Base-by-base conservation (phyloP, 2,888 invertebrate genomes). In the Lacanobia wlatinum region DNA sequence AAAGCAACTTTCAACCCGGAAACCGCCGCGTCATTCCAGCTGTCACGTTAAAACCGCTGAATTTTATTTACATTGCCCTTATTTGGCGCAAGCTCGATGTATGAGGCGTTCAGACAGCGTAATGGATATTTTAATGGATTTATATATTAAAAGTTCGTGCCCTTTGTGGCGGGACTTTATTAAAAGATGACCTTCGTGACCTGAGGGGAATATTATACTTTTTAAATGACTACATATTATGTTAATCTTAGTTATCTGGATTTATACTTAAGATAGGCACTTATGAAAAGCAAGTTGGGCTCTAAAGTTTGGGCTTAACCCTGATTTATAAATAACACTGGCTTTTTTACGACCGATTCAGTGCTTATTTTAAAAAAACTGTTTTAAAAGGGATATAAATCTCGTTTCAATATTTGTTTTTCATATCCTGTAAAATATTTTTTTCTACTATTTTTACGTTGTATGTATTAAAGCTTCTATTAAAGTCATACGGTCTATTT, bases 1-100 rank as follows among this genome's bases (percentile, higher is more conserved):
- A 87, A 90, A 91, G 91, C 94, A 93, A 94, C 94, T 94, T 94
- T 94, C 94, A 92, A 94, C 94, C 93, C 94, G 94, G 94, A 94
- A 94, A 87, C 89, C 90, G 87, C 89, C 88, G 69, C 63, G 74
- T 80, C 80, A 80, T 90, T 88, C 82, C 80, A 80, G 86, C 87
- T 88, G 84, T 82, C 87, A 82, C 75, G 46, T 76, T 83, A 76
- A 74, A 70, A 74, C 52, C 66, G 80, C 85, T 73, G 83, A 86
- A 85, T 89, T 89, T 88, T 89, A 89, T 88, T 85, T 86, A 86
- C 84, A 85, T 74, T 87, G 84, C 84, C 92, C 92, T 87, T 91
- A 89, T 90, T 87, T 83, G 90, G 90, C 59, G 55, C 70, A 72
- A 71, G 60, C 79, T 71, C 65, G 73, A 84, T 82, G 83, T 87